Evolutionary conservation across 2,888 invertebrate genomes (phyloP).

Genomic region (Hirudinaria manillensis): DNA sequence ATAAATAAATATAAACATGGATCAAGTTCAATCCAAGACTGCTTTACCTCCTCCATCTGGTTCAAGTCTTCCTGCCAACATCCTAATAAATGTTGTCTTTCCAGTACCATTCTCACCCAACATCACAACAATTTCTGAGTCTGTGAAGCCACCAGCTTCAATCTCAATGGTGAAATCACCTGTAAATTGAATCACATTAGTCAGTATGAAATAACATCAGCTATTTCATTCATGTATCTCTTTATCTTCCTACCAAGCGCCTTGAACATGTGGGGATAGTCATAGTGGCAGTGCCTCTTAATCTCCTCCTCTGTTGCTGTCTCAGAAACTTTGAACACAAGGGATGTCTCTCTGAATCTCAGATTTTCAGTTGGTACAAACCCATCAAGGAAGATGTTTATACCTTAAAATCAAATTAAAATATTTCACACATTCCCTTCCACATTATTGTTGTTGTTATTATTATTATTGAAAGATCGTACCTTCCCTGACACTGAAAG

Average conservation of each 20-base stretch:
- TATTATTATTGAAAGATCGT: constrained; percentile 34
- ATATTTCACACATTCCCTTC: not conserved
- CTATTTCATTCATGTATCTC: not conserved
- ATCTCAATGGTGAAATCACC: constrained; percentile 42
- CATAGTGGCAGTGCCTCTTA: constrained; percentile 90
- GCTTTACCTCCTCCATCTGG: constrained; percentile 73
- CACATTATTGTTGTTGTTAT: not conserved
- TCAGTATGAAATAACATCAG: not conserved
- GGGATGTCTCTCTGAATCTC: constrained; percentile 90
- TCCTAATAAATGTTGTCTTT: constrained; percentile 96
- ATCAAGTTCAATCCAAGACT: not conserved
- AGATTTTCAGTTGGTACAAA: constrained; percentile 98
- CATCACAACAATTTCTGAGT: constrained; percentile 95
- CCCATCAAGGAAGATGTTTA: constrained; percentile 97
- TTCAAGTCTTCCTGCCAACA: constrained; percentile 90
- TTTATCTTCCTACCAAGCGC: constrained; percentile 52
- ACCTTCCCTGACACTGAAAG: constrained; percentile 98
- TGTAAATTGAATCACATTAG: constrained; percentile 32
- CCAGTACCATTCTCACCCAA: constrained; percentile 94
- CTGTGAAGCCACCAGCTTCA: constrained; percentile 83
- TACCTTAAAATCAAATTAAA: constrained; percentile 59
- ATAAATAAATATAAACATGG: not conserved
- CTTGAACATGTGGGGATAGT: constrained; percentile 85
- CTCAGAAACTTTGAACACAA: constrained; percentile 96
- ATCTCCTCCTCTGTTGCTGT: constrained; percentile 95